Evolutionary conservation across 1,140 invertebrate genomes (phyloP).

Genomic region (Drosophila triauraria): DNA sequence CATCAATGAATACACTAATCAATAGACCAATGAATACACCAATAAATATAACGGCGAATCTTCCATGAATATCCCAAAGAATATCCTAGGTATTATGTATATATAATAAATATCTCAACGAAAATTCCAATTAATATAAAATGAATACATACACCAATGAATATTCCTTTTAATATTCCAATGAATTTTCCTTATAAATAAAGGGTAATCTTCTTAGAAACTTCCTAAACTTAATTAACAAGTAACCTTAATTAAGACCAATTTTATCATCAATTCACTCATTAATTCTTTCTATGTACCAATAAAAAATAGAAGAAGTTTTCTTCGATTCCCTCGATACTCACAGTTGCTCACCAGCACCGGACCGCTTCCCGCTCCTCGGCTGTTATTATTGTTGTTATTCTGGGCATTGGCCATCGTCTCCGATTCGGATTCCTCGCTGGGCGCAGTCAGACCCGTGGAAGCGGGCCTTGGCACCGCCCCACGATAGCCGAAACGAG

Average conservation of each 20-base stretch:
- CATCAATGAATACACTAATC: neutral
- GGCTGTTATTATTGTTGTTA: constrained; percentile 50
- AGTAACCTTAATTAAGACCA: too few relatives aligned
- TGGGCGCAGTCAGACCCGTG: constrained; percentile 47
- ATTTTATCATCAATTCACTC: neutral
- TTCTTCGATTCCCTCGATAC: constrained; percentile 33
- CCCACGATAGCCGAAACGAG: constrained; percentile 80
- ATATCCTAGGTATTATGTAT: too few relatives aligned
- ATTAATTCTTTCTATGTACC: neutral
- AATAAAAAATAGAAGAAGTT: neutral
- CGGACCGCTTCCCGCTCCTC: constrained; percentile 34
- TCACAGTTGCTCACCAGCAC: constrained; percentile 79
- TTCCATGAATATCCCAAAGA: too few relatives aligned
- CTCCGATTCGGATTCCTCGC: constrained; percentile 52
- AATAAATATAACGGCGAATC: too few relatives aligned
- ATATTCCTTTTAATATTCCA: too few relatives aligned
- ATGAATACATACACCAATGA: too few relatives aligned
- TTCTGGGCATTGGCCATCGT: constrained; percentile 54
- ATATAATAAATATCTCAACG: too few relatives aligned
- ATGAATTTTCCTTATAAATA: too few relatives aligned
- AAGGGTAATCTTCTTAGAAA: too few relatives aligned
- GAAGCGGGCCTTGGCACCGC: constrained; percentile 76
- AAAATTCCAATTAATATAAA: too few relatives aligned
- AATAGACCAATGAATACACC: neutral
- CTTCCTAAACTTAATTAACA: too few relatives aligned